A percentile compares a stretch with the other conserved stretches of the same genome.
Conservation (phyloP, 2,113 vertebrate species). For the Leptosomus discolor region DNA sequence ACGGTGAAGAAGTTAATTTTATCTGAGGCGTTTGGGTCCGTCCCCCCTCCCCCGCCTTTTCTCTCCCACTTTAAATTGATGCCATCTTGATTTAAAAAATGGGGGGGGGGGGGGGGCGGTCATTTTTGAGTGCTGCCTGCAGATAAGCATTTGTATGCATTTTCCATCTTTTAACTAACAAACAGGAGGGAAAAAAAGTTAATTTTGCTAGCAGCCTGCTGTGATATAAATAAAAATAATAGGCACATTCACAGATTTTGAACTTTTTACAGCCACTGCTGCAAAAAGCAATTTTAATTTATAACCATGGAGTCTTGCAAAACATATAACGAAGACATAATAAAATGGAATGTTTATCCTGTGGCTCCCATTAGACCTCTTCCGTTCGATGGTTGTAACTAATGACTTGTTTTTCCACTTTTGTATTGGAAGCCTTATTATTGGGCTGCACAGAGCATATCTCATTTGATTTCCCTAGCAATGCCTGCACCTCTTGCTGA, state of each 20-base stretch:
- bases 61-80: neutral
- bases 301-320: constrained; percentile 53
- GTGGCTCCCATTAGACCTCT: constrained; percentile 70
- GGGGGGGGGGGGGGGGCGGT: accelerated
- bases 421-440: constrained; percentile 69
- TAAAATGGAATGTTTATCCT: constrained; percentile 69
- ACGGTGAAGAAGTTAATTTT: neutral
- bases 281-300: constrained; percentile 70
- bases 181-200: neutral
- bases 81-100: neutral
- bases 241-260: constrained; percentile 50
- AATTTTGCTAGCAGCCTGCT: constrained; percentile 42
- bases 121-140: neutral
- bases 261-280: constrained; percentile 33
- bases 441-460: constrained; percentile 54
- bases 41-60: neutral
- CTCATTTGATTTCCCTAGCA: constrained; percentile 67
- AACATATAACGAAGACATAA: constrained; percentile 67
- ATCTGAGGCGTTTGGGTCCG: neutral
- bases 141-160: constrained; percentile 12
- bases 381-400: constrained; percentile 63
- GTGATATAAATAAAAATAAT: constrained; percentile 71
- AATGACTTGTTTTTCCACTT: constrained; percentile 77
- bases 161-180: constrained; percentile 58
- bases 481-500: constrained; percentile 54